Conservation (phyloP, 2,888 invertebrate genomes). For the Stratiomys singularior region DNA sequence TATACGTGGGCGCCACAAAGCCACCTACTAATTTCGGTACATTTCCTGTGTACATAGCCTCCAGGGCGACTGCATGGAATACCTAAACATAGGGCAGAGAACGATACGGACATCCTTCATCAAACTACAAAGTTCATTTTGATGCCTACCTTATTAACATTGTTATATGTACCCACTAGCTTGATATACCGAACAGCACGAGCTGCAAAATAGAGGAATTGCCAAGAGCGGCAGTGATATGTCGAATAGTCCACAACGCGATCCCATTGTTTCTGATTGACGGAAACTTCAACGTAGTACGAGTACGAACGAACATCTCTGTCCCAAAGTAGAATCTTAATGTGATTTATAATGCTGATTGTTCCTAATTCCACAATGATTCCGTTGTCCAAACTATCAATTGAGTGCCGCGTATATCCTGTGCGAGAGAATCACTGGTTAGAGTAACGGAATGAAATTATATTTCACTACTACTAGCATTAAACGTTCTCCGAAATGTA, state of each 20-base stretch:
- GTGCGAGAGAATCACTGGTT: background rate
- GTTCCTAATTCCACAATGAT: conserved; percentile 87
- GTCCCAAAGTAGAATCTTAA: conserved; percentile 94
- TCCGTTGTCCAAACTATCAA: conserved; percentile 80
- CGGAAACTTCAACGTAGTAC: conserved; percentile 79
- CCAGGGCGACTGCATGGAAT: conserved; percentile 93
- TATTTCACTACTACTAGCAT: too few relatives aligned
- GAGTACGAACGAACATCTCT: conserved; percentile 79
- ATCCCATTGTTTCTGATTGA: conserved; percentile 96
- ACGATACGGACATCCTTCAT: background rate
- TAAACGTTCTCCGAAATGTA: too few relatives aligned
- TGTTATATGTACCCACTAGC: conserved; percentile 92
- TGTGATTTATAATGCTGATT: conserved; percentile 91
- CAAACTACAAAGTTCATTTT: too few relatives aligned
- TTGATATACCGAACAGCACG: conserved; percentile 87
- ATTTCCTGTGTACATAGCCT: conserved; percentile 85
- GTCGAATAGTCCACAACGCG: conserved; percentile 91
- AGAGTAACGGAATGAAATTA: too few relatives aligned
- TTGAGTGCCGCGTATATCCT: conserved; percentile 87
- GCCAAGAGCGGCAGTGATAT: conserved; percentile 96
- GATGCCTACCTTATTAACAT: conserved; percentile 82
- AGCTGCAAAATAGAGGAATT: conserved; percentile 90
- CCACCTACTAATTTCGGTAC: conserved; percentile 81
- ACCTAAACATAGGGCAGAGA: conserved; percentile 63
- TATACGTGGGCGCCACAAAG: conserved; percentile 82